Evolutionary conservation across 2,888 invertebrate genomes (phyloP).

Genomic region (Nysson spinosus): DNA sequence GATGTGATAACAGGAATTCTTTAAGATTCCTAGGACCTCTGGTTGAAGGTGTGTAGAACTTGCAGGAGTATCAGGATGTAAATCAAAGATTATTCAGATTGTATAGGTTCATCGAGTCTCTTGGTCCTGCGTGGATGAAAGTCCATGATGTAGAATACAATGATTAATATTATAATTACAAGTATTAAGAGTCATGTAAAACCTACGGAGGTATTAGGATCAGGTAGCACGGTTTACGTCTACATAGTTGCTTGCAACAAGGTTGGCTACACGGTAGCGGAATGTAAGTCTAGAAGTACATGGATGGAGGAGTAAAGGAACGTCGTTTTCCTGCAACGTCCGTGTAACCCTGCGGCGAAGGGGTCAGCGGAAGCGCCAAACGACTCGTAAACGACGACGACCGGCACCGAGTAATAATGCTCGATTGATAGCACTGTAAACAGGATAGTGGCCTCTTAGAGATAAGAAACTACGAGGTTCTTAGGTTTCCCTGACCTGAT

Average conservation of each 20-base stretch:
- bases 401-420: constrained; percentile 14
- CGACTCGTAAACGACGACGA: constrained; percentile 32
- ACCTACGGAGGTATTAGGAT: too few relatives aligned
- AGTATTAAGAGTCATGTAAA: too few relatives aligned
- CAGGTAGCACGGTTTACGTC: constrained; percentile 18
- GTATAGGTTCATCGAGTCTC: too few relatives aligned
- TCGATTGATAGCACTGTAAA: constrained; percentile 35
- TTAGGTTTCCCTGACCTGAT: not conserved
- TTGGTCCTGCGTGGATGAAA: too few relatives aligned
- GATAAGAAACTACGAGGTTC: not conserved
- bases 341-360: constrained; percentile 22
- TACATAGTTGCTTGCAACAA: constrained; percentile 26
- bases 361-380: constrained; percentile 48
- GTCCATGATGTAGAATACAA: too few relatives aligned
- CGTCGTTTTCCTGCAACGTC: constrained; percentile 50
- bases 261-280: constrained; percentile 33
- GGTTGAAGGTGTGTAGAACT: too few relatives aligned
- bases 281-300: constrained; percentile 47
- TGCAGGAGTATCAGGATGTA: too few relatives aligned
- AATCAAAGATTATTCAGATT: too few relatives aligned
- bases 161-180: too few relatives aligned
- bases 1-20: too few relatives aligned
- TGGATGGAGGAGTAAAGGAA: constrained; percentile 28
- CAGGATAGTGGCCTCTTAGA: constrained; percentile 9
- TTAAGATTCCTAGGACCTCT: too few relatives aligned